Evolutionary conservation across 2,113 vertebrate species (phyloP), one percentile per base, ranked within the genome.

Genomic region (Colistium nudipinnis): DNA sequence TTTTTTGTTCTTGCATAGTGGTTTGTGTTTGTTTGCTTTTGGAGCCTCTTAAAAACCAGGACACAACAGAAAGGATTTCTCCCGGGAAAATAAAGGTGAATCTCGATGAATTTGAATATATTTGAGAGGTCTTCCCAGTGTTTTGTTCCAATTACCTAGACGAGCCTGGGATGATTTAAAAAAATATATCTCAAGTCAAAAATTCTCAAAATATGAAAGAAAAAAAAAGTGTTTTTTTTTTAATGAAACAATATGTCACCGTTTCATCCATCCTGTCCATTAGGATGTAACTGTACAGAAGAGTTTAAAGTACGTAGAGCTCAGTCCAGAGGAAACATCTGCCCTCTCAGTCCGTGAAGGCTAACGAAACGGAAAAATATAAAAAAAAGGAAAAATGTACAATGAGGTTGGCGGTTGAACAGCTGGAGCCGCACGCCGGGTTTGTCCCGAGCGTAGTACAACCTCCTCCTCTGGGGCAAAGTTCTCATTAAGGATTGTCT

Each of bases 401-500:
- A 88, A 62, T 7, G 51, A 25, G n/a, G 27, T 64, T 61, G 67
- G 62, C 64, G 68, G 54, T 66, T 53, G 61, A 81, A 84, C 72
- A 74, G 62, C 81, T 59, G 80, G 81, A 87, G 62, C 52, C n/a
- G 64, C 68, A 53, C 39, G 11, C 20, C 47, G 71, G 48, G 56
- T 75, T 17, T 52, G 76, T 57, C 33, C 27, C 2, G 48, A 48
- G 62, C 51, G 57, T 56, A 27, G 69, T 36, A 22, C 31, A 54
- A 55, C 24, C 54, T 24, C 38, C 59, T 82, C 71, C 74, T 76
- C 73, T 68, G 72, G 68, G n/a, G 66, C 73, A 68, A 45, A 82
- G 84, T 87, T 85, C 76, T 70, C 48, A 53, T 77, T 68, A 72
- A 79, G 57, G 67, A 87, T 70, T 57, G 78, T 89, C 74, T 89